Evolutionary conservation across 2,113 vertebrate genomes (phyloP).

Genomic region (Protomyctophum bolini): DNA sequence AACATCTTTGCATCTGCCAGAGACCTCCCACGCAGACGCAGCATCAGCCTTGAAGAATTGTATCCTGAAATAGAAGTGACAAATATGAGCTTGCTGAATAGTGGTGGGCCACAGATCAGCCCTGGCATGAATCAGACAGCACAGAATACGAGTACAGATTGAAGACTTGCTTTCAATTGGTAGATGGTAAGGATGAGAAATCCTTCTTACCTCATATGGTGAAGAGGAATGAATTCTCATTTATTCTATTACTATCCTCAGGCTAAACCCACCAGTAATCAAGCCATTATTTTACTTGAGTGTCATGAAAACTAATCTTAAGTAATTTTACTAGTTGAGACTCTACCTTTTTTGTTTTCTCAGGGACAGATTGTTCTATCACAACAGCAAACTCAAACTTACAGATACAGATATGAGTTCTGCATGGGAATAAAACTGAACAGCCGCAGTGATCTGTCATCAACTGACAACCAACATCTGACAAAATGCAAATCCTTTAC

Average conservation of each 20-base stretch:
- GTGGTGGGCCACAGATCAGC: background rate
- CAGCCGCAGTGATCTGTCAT: constrained; percentile 18
- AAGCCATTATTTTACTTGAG: too few species aligned
- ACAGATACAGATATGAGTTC: constrained; percentile 26
- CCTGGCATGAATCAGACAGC: background rate
- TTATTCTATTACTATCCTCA: too few species aligned
- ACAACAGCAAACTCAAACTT: constrained; percentile 43
- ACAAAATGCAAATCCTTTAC: constrained; percentile 38
- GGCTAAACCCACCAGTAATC: too few species aligned
- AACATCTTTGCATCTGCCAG: constrained; percentile 45
- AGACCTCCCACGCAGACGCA: constrained; percentile 70
- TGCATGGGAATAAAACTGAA: constrained; percentile 53
- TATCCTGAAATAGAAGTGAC: constrained; percentile 36
- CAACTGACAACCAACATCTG: constrained; percentile 26
- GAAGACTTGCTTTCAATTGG: background rate
- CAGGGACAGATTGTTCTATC: background rate
- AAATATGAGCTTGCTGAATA: constrained; percentile 9
- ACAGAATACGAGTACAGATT: background rate
- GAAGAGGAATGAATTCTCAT: too few species aligned
- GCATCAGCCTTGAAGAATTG: constrained; percentile 38
- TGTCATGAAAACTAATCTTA: too few species aligned
- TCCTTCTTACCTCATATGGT: too few species aligned
- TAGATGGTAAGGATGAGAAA: too few species aligned
- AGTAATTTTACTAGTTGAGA: background rate
- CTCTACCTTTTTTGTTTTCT: constrained; percentile 25